phyloP scores from a whole-genome alignment of 2,113 vertebrate genomes.

The Oceanodroma tethys region DNA sequence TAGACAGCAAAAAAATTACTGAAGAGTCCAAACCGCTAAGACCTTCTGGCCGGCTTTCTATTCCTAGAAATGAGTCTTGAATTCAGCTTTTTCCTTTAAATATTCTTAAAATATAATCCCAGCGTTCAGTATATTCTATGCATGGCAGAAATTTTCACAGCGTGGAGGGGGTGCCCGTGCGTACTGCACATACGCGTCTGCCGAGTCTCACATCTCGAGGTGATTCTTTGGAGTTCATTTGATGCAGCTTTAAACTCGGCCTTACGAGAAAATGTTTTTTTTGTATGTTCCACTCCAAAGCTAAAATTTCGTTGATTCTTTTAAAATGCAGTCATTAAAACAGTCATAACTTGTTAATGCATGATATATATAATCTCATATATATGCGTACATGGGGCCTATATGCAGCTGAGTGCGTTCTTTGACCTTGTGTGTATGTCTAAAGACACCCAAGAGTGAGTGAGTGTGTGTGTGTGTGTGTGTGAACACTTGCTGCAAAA shows the following conservation, averaged over 20 bases:
- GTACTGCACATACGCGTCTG: not conserved
- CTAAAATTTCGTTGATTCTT: not conserved
- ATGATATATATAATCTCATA: not conserved
- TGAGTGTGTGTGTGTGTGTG: too few relatives aligned
- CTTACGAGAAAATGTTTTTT: not conserved
- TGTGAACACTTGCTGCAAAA: not conserved
- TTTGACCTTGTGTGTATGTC: rapidly evolving
- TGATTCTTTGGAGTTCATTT: not conserved
- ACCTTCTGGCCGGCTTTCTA: not conserved
- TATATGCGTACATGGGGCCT: rapidly evolving
- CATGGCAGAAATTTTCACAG: not conserved
- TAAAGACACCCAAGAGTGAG: not conserved
- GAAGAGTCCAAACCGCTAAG: not conserved
- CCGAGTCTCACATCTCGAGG: rapidly evolving
- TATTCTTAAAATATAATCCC: not conserved
- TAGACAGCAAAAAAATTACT: constrained; percentile 22
- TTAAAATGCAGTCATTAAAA: not conserved
- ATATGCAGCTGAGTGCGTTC: not conserved
- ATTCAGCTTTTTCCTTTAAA: not conserved
- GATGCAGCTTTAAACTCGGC: not conserved
- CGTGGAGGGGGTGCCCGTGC: not conserved
- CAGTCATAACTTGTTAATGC: not conserved
- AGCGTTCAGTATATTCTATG: not conserved
- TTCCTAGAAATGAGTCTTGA: not conserved
- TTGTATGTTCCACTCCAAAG: not conserved